phyloP scores from a whole-genome alignment of 2,888 invertebrate species.

The Bombylius discolor region DNA sequence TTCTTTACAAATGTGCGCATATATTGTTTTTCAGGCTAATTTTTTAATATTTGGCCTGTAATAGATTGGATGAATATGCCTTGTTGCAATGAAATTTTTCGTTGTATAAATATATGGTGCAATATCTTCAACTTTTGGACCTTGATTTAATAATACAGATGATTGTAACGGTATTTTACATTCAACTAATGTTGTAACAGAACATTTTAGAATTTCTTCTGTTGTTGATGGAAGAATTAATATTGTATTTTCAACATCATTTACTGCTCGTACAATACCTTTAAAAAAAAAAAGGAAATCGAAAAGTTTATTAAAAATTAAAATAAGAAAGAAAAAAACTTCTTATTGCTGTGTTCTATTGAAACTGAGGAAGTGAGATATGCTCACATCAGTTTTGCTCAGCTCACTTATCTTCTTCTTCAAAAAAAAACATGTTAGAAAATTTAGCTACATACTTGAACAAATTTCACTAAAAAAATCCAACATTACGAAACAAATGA shows the following conservation, averaged over 20 bases:
- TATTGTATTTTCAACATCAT: slow-evolving; percentile 42
- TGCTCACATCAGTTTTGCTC: too few species aligned
- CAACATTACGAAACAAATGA: too few species aligned
- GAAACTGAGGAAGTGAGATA: too few species aligned
- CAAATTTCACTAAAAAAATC: too few species aligned
- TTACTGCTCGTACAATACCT: slow-evolving; percentile 63
- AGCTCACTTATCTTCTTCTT: too few species aligned
- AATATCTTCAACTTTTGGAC: slow-evolving; percentile 21
- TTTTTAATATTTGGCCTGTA: slow-evolving; percentile 15
- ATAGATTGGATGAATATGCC: slow-evolving; percentile 29
- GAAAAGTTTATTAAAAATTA: too few species aligned
- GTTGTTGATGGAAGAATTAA: slow-evolving; percentile 53
- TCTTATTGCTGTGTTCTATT: too few species aligned
- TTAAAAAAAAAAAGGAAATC: slow-evolving; percentile 18
- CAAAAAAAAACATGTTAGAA: too few species aligned
- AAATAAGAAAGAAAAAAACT: too few species aligned
- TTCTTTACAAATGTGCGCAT: too few species aligned
- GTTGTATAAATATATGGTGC: slow-evolving; percentile 30
- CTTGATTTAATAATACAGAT: slow-evolving; percentile 30
- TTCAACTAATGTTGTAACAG: slow-evolving; percentile 41
- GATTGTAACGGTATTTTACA: slow-evolving; percentile 29
- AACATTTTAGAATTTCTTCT: slow-evolving; percentile 29
- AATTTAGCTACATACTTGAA: too few species aligned
- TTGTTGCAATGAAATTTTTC: slow-evolving; percentile 24
- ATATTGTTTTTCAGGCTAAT: too few species aligned